Conservation (phyloP, 2,797 vertebrate species). For the Tangara arthus region DNA sequence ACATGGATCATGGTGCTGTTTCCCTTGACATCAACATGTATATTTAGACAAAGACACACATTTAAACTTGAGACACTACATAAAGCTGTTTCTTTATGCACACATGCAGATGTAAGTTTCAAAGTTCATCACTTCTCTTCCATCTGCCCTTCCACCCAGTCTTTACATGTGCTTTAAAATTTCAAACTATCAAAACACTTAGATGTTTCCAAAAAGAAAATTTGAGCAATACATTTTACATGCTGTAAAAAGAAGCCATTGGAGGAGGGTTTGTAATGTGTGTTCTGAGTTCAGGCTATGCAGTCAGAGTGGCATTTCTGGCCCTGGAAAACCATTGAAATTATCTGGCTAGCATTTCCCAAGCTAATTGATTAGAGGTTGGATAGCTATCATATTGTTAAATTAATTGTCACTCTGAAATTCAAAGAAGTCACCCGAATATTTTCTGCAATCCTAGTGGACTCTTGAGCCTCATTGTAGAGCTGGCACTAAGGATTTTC, state of each 20-base stretch:
- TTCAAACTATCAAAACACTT: background rate
- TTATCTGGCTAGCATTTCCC: background rate
- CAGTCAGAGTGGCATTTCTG: background rate
- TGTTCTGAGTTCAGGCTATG: background rate
- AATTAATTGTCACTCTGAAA: background rate
- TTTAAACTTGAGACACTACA: background rate
- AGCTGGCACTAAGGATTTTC: background rate
- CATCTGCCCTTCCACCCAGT: background rate
- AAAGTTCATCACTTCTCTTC: background rate
- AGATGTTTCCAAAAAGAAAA: background rate
- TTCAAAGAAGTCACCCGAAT: background rate
- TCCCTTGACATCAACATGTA: background rate
- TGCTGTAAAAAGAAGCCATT: background rate
- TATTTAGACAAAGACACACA: background rate
- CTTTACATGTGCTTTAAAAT: background rate
- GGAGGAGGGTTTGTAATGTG: background rate
- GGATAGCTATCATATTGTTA: background rate
- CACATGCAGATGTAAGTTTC: background rate
- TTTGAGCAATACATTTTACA: background rate
- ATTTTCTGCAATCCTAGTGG: background rate
- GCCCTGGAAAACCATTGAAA: background rate
- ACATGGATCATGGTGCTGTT: background rate
- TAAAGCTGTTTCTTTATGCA: background rate
- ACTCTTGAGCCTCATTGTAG: background rate
- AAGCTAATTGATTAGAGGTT: background rate